Evolutionary conservation across 2,797 vertebrate genomes (phyloP), one percentile per base, ranked within the genome.

Genomic region (Myoxocephalus aenaeus): DNA sequence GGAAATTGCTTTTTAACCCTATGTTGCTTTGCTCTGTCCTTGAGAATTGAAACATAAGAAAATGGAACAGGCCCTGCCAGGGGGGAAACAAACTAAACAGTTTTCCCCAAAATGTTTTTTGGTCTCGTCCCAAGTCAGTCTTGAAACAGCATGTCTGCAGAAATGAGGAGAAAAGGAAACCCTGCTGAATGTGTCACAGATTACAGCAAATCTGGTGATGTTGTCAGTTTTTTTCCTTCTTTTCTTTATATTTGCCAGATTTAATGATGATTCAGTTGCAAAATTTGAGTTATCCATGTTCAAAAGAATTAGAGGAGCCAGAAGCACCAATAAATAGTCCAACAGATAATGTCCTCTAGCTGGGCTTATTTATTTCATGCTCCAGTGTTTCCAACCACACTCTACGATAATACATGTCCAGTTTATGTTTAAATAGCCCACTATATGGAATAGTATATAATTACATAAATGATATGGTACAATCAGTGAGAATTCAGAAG

Each of bases 1-100:
- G 93, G 90, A 94, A 94, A 95, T 95, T 92, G 93, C 93, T 94
- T 94, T 93, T 94, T 94, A 94, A 92, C 91, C 93, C 87, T 86
- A 68, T 89, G 83, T 83, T 82, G 78, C 56, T 83, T 83, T 66
- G 18, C 80, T 64, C 68, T 87, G 61, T 83, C 80, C 83, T 83
- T 87, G 76, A 65, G 79, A 86, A 85, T 82, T 90, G 91, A 92
- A 91, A 89, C 87, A 85, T 82, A 88, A 82, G 75, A 79, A 87
- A 91, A 90, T 73, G 15, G 62, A 84, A 57, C 73, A 38, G 75
- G 25, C 32, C 50, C 42, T 73, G 72, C 25, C 77, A 70, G 72
- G 29, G 1, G 8, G 54, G 65, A 71, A 63, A n/a, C n/a, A 56
- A 63, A 42, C 40, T 8, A 20, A 67, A 59, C 10, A 13, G 27